A percentile compares a stretch with the other conserved stretches of the same genome.
Evolutionary conservation across 23 tunicate species (phyloP).

Genomic region (Ciona savignyi): DNA sequence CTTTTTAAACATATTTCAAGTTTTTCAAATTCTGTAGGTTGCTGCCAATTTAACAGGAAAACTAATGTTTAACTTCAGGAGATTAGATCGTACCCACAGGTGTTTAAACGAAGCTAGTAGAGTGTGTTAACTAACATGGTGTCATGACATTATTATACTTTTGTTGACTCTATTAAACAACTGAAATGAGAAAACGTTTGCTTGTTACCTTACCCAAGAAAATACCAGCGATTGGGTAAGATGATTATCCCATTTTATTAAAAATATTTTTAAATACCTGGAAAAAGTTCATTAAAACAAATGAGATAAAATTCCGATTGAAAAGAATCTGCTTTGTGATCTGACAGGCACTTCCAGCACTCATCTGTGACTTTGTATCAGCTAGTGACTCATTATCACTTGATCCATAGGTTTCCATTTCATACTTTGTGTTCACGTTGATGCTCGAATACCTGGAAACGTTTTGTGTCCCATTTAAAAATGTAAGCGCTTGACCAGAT

Average conservation of each 20-base stretch:
- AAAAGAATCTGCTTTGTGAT: slow-evolving; percentile 53
- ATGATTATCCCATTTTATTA: not conserved
- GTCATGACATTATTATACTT: too few relatives aligned
- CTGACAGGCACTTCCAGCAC: slow-evolving; percentile 28
- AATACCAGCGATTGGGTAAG: not conserved
- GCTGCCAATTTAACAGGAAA: too few relatives aligned
- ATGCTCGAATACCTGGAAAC: slow-evolving; percentile 28
- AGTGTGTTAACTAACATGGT: too few relatives aligned
- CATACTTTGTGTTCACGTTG: slow-evolving; percentile 38
- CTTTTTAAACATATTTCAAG: too few relatives aligned
- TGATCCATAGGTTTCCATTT: too few relatives aligned
- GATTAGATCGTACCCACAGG: too few relatives aligned
- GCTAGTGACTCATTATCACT: too few relatives aligned
- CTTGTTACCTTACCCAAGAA: not conserved
- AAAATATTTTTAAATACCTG: slow-evolving; percentile 29
- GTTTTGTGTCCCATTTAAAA: too few relatives aligned
- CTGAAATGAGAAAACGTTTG: slow-evolving; percentile 1
- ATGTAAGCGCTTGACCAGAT: too few relatives aligned
- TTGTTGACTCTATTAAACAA: not conserved
- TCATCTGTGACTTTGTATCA: slow-evolving; percentile 9
- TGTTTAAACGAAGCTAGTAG: too few relatives aligned
- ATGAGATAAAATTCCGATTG: slow-evolving; percentile 64
- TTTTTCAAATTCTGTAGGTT: too few relatives aligned
- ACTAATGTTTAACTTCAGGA: too few relatives aligned
- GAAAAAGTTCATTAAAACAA: slow-evolving; percentile 77